phyloP scores from a whole-genome alignment of 2,113 vertebrate species.

The Crypturellus undulatus region DNA sequence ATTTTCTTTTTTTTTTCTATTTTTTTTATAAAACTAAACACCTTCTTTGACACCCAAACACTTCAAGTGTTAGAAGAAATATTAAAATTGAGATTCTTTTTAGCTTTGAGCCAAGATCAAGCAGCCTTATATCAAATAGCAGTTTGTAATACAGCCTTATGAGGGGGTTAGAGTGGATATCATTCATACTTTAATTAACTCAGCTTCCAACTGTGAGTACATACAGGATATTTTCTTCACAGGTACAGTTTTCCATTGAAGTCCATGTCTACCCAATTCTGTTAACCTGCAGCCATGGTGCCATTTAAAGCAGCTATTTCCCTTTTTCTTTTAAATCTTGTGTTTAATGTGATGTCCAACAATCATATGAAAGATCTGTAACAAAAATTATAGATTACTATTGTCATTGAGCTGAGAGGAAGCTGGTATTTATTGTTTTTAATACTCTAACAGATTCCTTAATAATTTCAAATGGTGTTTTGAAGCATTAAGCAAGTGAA shows the following conservation, averaged over 20 bases:
- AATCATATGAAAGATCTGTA: neutral
- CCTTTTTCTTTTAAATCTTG: neutral
- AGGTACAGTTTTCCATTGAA: constrained; percentile 15
- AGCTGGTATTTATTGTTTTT: neutral
- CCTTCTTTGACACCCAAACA: neutral
- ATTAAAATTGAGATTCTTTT: neutral
- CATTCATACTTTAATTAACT: constrained; percentile 40
- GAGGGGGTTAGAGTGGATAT: neutral
- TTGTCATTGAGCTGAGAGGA: neutral
- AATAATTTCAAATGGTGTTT: neutral
- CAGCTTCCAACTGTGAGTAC: constrained; percentile 19
- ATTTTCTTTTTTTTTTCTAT: neutral
- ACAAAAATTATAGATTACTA: neutral
- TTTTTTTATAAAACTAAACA: neutral
- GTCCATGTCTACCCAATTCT: neutral
- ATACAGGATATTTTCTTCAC: neutral
- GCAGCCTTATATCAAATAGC: constrained; percentile 18
- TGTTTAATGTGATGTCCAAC: neutral
- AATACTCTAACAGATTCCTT: neutral
- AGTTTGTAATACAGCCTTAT: constrained; percentile 23
- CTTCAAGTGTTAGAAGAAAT: neutral
- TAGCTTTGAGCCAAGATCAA: constrained; percentile 42
- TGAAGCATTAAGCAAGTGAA: neutral
- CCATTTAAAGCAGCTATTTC: neutral
- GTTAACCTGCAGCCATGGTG: neutral